Evolutionary conservation across 2,113 vertebrate species (phyloP).

Genomic region (Nothobranchius kuhntae): DNA sequence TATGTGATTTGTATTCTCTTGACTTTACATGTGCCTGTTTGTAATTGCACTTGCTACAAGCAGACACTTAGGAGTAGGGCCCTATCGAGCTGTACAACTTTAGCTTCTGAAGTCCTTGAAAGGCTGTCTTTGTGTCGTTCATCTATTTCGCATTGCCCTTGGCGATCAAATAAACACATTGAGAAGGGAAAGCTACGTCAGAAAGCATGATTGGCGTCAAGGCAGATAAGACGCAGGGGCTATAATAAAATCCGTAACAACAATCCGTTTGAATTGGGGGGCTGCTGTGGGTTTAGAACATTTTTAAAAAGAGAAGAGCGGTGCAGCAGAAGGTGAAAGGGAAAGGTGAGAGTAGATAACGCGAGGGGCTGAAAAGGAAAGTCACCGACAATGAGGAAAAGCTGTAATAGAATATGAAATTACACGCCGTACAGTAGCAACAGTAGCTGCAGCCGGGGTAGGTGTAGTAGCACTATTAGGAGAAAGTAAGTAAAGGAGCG

Average conservation of each 20-base stretch:
- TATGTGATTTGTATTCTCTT: constrained; percentile 75
- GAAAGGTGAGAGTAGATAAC: constrained; percentile 38
- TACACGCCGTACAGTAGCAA: constrained; percentile 5
- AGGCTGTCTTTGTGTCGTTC: constrained; percentile 60
- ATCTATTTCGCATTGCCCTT: constrained; percentile 70
- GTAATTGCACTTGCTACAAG: constrained; percentile 72
- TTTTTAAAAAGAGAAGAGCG: constrained; percentile 39
- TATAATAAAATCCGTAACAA: constrained; percentile 62
- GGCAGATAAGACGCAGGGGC: constrained; percentile 45
- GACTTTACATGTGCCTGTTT: constrained; percentile 72
- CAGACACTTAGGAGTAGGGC: constrained; percentile 62
- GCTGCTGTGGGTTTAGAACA: constrained; percentile 28
- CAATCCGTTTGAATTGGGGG: constrained; percentile 60
- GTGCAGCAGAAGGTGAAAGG: constrained; percentile 25
- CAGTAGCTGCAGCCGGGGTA: not conserved
- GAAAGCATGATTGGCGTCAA: constrained; percentile 61
- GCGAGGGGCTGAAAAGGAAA: constrained; percentile 24
- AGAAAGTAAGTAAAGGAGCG: constrained; percentile 7
- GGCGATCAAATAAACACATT: constrained; percentile 70
- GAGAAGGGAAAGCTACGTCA: constrained; percentile 48
- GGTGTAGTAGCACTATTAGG: not conserved
- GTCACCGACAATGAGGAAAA: constrained; percentile 4
- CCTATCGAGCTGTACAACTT: constrained; percentile 61
- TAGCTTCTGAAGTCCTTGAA: constrained; percentile 51
- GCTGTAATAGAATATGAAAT: constrained; percentile 21